Evolutionary conservation across 2,888 invertebrate genomes (phyloP), one percentile per base, ranked within the genome.

Genomic region (Cephonodes hylas): DNA sequence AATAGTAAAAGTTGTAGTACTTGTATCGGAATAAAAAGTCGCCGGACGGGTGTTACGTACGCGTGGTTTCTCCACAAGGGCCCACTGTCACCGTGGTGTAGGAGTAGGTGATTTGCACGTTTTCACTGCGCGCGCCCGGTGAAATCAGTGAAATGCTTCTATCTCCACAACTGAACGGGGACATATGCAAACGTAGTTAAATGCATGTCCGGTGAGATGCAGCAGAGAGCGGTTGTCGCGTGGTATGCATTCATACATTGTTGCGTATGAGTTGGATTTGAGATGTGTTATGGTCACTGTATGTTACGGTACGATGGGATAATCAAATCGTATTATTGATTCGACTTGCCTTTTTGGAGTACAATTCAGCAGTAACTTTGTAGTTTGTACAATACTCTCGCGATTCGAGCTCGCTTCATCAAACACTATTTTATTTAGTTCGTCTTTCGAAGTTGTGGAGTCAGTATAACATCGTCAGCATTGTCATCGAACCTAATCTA

Each of bases 81-180:
- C 22, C 22, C 34, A 27, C 27, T 58, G 38, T 57, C 57, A n/a
- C 27, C 38, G 23, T 44, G 42, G 44, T 27, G 38, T 38, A 46
- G 44, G 23, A 42, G n/a, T 25, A 23, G 42, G 34, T 27, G 15
- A 61, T 5, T 22, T 22, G 46, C 1, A 25, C 44, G 34, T 31
- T 59, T 59, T 59, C 59, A 46, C 59, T 20, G n/a, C 38, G 44
- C 34, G 13, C 5, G 34, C 44, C 6, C 31, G 42, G 74, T 66
- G 74, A 74, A 73, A 75, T 69, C 74, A 69, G 74, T 68, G 66
- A 71, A 74, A 69, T 64, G 65, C 67, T 62, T 67, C 65, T 63
- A 70, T 69, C 63, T 71, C 53, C 63, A n/a, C n/a, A n/a, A 65
- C 60, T 60, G 56, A 68, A 72, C 64, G 66, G 62, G 68, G 74